These are phyloP conservation scores for Dynastes maya DNA, from an alignment of 2,888 invertebrate species.

Conservation along the genomic window DNA sequence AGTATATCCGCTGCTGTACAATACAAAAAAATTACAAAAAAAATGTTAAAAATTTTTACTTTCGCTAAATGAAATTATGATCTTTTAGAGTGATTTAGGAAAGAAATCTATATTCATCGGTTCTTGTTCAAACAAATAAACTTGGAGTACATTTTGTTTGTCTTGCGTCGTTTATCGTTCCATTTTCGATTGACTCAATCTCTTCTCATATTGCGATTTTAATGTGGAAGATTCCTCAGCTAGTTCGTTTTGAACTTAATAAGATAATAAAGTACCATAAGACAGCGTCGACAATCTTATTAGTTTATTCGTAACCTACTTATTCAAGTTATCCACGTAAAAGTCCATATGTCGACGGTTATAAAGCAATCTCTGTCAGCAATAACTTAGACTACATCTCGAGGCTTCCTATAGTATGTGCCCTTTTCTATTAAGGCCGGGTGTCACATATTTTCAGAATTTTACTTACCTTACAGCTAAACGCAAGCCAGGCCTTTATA, in stretches of 20 bases:
- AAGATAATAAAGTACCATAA: constrained; percentile 17
- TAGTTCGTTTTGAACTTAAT: background rate
- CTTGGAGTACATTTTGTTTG: too few relatives aligned
- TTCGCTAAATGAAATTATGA: too few relatives aligned
- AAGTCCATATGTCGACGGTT: constrained; percentile 37
- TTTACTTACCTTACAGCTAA: constrained; percentile 84
- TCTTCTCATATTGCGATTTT: background rate
- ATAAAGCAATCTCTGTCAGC: constrained; percentile 37
- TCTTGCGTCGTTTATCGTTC: too few relatives aligned
- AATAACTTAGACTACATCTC: constrained; percentile 39
- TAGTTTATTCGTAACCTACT: constrained; percentile 25
- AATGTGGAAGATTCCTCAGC: background rate
- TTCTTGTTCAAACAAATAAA: too few relatives aligned
- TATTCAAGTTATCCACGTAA: constrained; percentile 23
- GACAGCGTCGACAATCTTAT: constrained; percentile 13
- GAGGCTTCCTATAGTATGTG: constrained; percentile 24
- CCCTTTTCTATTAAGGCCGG: constrained; percentile 41
- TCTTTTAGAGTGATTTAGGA: too few relatives aligned
- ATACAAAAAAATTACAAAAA: too few relatives aligned
- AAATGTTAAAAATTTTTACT: too few relatives aligned
- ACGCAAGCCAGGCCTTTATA: constrained; percentile 88
- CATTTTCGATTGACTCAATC: too few relatives aligned
- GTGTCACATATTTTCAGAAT: constrained; percentile 46
- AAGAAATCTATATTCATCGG: too few relatives aligned
- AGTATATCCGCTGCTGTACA: too few relatives aligned